phyloP scores from a whole-genome alignment of 2,797 vertebrate genomes.

The Sparidentex hasta region DNA sequence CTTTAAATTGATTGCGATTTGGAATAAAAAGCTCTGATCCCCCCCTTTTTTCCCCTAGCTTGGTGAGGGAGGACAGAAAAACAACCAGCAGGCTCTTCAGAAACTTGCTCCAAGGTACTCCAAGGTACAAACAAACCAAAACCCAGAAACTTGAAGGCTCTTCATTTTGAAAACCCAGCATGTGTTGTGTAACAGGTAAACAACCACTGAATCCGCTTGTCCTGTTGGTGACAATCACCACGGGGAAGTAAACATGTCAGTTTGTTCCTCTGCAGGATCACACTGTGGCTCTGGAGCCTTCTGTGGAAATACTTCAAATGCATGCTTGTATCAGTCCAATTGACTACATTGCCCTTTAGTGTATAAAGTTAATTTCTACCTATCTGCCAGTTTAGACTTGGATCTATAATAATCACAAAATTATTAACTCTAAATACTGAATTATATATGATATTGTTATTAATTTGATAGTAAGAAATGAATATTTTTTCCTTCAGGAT shows the following conservation, averaged over 20 bases:
- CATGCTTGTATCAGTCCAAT: background rate
- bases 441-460: no score
- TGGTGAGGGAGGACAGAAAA: conserved; percentile 3
- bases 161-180: conserved; percentile 31
- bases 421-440: no score
- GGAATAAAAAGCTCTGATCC: conserved; percentile 18
- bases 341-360: background rate
- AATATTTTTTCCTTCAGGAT: no score
- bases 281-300: background rate
- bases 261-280: background rate
- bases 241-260: background rate
- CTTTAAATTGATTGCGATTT: conserved; percentile 22
- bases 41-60: conserved; percentile 5
- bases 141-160: background rate
- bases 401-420: no score
- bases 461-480: no score
- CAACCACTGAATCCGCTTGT: background rate
- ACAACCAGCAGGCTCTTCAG: conserved; percentile 31
- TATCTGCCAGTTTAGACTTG: no score
- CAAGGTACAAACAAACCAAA: conserved; percentile 30
- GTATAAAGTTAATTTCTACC: background rate
- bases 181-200: conserved; percentile 22
- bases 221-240: background rate
- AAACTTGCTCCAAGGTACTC: conserved; percentile 11
- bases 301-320: background rate